Percentiles rank a stretch among this genome's conserved stretches.
phyloP scores from a whole-genome alignment of 2,888 invertebrate species.

The Clitarchus hookeri region DNA sequence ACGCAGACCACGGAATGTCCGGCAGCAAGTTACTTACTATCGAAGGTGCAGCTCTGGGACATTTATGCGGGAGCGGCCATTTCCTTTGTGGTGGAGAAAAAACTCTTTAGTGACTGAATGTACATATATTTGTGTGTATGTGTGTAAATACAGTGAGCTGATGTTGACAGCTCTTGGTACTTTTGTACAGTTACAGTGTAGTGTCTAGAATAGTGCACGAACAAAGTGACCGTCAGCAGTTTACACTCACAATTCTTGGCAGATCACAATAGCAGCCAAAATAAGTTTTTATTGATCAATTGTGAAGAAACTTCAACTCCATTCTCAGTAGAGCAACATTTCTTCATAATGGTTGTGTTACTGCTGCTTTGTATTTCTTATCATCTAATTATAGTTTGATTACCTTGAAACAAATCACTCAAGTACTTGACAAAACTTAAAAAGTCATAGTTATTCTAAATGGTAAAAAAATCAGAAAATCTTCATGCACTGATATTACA shows the following conservation, averaged over 20 bases:
- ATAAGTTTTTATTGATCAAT: neutral
- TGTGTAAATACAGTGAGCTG: neutral
- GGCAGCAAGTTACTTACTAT: slow-evolving; percentile 9
- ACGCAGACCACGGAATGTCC: neutral
- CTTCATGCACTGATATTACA: neutral
- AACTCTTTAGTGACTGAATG: neutral
- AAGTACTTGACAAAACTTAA: neutral
- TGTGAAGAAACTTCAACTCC: neutral
- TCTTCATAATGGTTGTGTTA: neutral
- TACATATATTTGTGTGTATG: neutral
- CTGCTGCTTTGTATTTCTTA: neutral
- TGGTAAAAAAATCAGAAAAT: neutral
- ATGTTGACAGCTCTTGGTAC: neutral
- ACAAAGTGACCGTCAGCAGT: neutral
- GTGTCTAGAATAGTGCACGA: neutral
- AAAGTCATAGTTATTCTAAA: neutral
- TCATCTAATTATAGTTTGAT: neutral
- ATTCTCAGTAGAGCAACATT: neutral
- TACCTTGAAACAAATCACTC: neutral
- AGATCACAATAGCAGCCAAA: neutral
- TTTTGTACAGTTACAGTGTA: neutral
- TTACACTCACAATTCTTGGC: neutral
- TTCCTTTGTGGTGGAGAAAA: neutral
- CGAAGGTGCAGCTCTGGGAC: neutral
- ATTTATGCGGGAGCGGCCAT: neutral